These are phyloP conservation scores for Silvanus unidentatus DNA, from an alignment of 2,888 invertebrate genomes.

Conservation along the genomic window DNA sequence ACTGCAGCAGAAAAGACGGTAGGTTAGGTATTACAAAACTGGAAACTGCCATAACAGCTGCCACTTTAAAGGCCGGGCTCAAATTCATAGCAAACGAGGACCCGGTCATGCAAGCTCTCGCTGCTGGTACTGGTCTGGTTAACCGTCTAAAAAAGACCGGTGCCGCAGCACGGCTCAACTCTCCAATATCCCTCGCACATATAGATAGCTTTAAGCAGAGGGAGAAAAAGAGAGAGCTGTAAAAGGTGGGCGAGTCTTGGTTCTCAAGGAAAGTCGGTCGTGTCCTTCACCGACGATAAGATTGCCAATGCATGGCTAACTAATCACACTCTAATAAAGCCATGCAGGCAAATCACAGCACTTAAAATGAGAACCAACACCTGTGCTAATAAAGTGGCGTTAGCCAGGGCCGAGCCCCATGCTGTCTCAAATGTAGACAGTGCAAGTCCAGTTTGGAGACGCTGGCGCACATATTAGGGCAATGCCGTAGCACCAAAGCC, in stretches of 20 bases:
- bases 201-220: slow-evolving; percentile 10
- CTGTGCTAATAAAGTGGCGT: slow-evolving; percentile 22
- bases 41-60: slow-evolving; percentile 17
- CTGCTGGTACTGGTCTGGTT: slow-evolving; percentile 19
- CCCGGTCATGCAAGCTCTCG: slow-evolving; percentile 27
- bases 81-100: slow-evolving; percentile 17
- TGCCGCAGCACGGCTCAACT: slow-evolving; percentile 17
- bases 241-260: slow-evolving; percentile 21
- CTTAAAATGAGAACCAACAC: slow-evolving; percentile 31
- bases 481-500: slow-evolving; percentile 13
- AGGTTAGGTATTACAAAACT: slow-evolving; percentile 33
- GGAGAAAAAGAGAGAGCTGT: slow-evolving; percentile 23
- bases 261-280: slow-evolving; percentile 29
- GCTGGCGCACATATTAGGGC: slow-evolving; percentile 32
- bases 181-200: slow-evolving; percentile 18
- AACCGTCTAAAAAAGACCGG: slow-evolving; percentile 23
- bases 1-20: slow-evolving; percentile 31
- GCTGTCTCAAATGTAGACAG: slow-evolving; percentile 26
- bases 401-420: slow-evolving; percentile 23
- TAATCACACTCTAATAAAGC: slow-evolving; percentile 26
- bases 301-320: slow-evolving; percentile 27
- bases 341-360: slow-evolving; percentile 28
- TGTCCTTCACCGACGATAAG: slow-evolving; percentile 22
- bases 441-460: slow-evolving; percentile 31
- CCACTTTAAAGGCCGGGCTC: slow-evolving; percentile 19